Percentiles rank a stretch among this genome's conserved stretches.
Evolutionary conservation across 2,113 vertebrate genomes (phyloP).

Genomic region (Gopherus flavomarginatus): DNA sequence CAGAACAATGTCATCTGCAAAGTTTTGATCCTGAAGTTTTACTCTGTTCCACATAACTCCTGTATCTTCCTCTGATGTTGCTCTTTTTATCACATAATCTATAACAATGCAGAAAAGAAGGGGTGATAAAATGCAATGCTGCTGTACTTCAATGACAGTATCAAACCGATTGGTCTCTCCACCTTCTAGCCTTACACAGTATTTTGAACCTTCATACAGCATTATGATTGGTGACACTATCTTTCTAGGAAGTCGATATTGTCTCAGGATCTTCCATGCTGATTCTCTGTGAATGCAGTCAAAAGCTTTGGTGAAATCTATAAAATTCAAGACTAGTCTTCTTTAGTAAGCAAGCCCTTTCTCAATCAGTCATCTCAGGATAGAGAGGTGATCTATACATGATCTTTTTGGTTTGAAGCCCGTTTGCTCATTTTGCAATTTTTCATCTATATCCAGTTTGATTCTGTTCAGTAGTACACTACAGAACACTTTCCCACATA

Average conservation of each 20-base stretch:
- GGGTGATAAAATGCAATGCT: not conserved
- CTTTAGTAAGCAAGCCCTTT: not conserved
- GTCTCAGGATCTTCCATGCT: not conserved
- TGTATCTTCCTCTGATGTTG: not conserved
- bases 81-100: not conserved
- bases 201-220: not conserved
- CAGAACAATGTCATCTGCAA: not conserved
- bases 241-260: not conserved
- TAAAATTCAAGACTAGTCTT: not conserved
- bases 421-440: too few species aligned
- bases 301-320: not conserved
- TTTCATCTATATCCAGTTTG: not conserved
- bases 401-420: not conserved
- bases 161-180: not conserved
- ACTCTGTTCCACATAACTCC: not conserved
- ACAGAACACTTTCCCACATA: not conserved
- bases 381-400: not conserved
- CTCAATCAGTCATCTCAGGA: not conserved
- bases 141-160: not conserved
- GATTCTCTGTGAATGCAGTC: not conserved
- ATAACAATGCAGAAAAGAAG: not conserved
- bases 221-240: not conserved
- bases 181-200: not conserved
- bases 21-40: not conserved
- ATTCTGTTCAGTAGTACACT: not conserved